Percentiles rank a stretch among this genome's conserved stretches.
Evolutionary conservation across 2,113 vertebrate genomes (phyloP).

Genomic region (Mellivora capensis): DNA sequence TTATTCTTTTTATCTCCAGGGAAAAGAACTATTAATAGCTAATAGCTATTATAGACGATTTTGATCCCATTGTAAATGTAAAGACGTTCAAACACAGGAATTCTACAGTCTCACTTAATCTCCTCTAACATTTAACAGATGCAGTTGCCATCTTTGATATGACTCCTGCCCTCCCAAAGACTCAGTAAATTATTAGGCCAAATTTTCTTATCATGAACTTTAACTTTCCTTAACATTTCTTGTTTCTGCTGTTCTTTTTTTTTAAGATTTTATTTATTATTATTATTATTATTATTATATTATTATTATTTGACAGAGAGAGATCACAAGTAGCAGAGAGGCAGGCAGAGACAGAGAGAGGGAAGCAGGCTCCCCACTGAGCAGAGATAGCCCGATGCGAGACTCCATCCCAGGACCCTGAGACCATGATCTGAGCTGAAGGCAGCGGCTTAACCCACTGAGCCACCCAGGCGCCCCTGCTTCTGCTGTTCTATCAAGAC

Average conservation of each 20-base stretch:
- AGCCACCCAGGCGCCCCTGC: no score
- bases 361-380: no score
- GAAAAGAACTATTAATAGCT: not conserved
- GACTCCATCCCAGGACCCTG: no score
- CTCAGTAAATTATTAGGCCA: not conserved
- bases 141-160: not conserved
- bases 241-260: not conserved
- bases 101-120: not conserved
- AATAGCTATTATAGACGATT: not conserved
- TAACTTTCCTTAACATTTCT: not conserved
- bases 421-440: no score
- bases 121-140: not conserved
- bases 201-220: not conserved
- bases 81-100: not conserved
- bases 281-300: no score
- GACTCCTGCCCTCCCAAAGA: not conserved
- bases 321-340: no score
- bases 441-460: no score
- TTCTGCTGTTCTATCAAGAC: not conserved
- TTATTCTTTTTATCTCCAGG: not conserved
- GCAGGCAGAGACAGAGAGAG: no score
- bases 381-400: no score
- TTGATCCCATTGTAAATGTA: not conserved
- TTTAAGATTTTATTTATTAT: no score
- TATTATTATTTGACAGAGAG: no score